phyloP scores from a whole-genome alignment of 2,113 vertebrate species.

The Oreotrochilus melanogaster region DNA sequence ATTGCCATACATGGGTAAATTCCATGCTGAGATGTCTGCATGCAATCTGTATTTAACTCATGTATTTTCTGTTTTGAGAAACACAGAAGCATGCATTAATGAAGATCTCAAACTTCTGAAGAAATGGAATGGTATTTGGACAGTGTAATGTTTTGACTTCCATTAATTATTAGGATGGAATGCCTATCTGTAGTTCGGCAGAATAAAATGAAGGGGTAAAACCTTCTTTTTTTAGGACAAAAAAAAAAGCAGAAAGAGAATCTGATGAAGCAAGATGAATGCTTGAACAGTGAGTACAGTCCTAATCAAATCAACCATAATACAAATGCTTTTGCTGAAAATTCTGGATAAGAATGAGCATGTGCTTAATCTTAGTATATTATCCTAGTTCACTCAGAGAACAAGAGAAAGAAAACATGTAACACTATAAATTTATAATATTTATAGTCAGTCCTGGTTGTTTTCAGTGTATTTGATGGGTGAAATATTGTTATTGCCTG shows the following conservation, averaged over 20 bases:
- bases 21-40: not conserved
- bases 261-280: not conserved
- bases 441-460: not conserved
- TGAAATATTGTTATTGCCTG: not conserved
- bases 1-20: not conserved
- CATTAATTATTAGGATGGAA: not conserved
- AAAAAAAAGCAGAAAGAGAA: not conserved
- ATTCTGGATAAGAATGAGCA: not conserved
- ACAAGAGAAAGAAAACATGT: accelerated
- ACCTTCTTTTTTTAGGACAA: not conserved
- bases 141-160: accelerated
- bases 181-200: not conserved
- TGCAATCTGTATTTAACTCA: not conserved
- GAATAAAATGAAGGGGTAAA: not conserved
- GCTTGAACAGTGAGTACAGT: not conserved
- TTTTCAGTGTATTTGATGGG: not conserved
- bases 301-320: not conserved
- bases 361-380: not conserved
- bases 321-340: not conserved
- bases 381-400: not conserved
- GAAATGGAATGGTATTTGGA: not conserved
- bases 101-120: not conserved
- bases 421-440: not conserved
- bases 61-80: not conserved
- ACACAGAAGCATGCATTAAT: not conserved